Evolutionary conservation across 2,797 vertebrate species (phyloP).

Genomic region (Paguma larvata): DNA sequence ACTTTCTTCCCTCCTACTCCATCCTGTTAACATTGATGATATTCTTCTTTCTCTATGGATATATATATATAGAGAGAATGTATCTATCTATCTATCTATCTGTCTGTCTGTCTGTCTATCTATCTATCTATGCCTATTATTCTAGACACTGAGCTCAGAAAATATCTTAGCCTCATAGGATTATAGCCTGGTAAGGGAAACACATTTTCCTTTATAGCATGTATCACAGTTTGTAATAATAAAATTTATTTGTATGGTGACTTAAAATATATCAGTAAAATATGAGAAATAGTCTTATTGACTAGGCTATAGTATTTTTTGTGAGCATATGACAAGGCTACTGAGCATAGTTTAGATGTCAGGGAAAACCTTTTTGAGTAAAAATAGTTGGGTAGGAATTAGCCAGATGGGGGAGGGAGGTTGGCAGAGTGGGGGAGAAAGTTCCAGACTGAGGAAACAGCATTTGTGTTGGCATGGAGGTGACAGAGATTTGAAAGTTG

Average conservation of each 20-base stretch:
- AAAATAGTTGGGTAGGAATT: not conserved
- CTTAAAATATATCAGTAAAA: slow-evolving; percentile 37
- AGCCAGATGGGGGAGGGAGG: not conserved
- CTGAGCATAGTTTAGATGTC: not conserved
- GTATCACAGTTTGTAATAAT: slow-evolving; percentile 9
- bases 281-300: not conserved
- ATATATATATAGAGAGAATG: not conserved
- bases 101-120: too few species aligned
- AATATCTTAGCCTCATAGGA: not conserved
- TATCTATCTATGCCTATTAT: not conserved
- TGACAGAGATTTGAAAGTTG: not conserved
- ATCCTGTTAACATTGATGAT: not conserved
- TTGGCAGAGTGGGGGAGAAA: not conserved
- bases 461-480: not conserved
- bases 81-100: too few species aligned
- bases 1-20: not conserved
- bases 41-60: not conserved
- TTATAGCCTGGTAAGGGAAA: not conserved
- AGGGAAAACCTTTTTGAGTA: not conserved
- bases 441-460: not conserved
- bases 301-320: not conserved
- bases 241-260: not conserved
- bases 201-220: not conserved
- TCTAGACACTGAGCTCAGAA: not conserved
- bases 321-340: not conserved